Percentiles rank a stretch among this genome's conserved stretches.
Conservation (phyloP, 2,113 vertebrate species). For the Piprites chloris region DNA sequence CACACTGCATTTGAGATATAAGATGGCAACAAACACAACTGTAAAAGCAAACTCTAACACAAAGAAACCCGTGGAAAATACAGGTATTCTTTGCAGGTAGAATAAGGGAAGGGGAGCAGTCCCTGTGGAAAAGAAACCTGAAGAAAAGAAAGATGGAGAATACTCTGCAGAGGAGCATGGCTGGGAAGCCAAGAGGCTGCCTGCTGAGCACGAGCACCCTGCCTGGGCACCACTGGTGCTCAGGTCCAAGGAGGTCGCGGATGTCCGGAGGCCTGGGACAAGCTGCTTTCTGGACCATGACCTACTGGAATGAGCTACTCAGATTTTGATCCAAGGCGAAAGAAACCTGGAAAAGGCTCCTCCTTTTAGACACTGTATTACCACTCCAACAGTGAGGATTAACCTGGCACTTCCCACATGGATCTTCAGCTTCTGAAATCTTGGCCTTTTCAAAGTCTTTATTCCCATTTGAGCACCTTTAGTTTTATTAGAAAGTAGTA, state of each 20-base stretch:
- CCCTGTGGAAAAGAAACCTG: neutral
- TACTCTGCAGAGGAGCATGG: rapidly evolving
- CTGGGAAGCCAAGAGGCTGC: neutral
- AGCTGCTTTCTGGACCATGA: neutral
- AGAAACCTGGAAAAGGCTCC: neutral
- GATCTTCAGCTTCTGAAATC: neutral
- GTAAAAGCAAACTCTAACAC: neutral
- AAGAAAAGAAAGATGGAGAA: neutral
- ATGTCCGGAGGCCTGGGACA: neutral
- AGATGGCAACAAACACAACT: neutral
- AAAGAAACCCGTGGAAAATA: neutral
- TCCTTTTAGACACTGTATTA: neutral
- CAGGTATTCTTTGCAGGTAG: neutral
- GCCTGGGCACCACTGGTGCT: neutral
- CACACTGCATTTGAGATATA: neutral
- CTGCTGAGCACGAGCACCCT: rapidly evolving
- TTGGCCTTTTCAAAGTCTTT: neutral
- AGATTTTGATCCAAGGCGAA: neutral
- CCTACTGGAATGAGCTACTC: neutral
- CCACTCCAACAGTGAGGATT: neutral
- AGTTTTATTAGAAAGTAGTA: neutral
- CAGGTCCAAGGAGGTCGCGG: neutral
- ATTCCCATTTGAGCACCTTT: neutral
- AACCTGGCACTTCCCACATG: neutral
- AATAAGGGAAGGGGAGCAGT: neutral